Evolutionary conservation across 2,113 vertebrate genomes (phyloP), one percentile per base, ranked within the genome.

Genomic region (Sylvietta virens): DNA sequence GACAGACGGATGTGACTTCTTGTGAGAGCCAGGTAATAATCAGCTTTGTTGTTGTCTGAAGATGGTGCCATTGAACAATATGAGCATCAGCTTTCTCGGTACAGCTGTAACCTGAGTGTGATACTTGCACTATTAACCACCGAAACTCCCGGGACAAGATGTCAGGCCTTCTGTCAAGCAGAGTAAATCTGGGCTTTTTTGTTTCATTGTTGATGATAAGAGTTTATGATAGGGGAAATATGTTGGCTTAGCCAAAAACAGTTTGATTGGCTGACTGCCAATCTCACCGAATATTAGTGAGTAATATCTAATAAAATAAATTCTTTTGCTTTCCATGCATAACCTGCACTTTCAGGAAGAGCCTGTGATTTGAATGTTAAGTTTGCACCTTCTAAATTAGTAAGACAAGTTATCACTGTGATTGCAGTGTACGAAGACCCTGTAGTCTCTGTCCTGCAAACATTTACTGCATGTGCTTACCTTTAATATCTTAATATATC

Each of bases 21-120:
- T 69, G 37, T 62, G 81, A 74, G 69, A 64, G 31, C 8, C 31
- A 86, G 47, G 58, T 86, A 78, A 88, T 40, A 35, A 77, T 56
- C 31, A 69, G 51, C 69, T 88, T 66, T 84, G 45, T 14, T 83
- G 44, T n/a, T 88, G 86, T 90, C 74, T 88, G 88, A 78, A 88
- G 86, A 95, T 88, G 82, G 62, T 94, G 90, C 85, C 94, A 76
- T 21, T 73, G 67, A 95, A 83, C 64, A 94, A 60, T 2, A 70
- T 5, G 56, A 78, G 17, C 44, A 45, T n/a, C 0, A 0, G 35
- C 39, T 73, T 77, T 33, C 30, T 37, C 0, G 0, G 45, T n/a
- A 20, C 35, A 82, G 16, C 6, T 3, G 4, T n/a, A 54, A 83
- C 39, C 58, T 21, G 33, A 58, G 7, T 13, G 54, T 54, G 61